A percentile compares a stretch with the other conserved stretches of the same genome.
Conservation (phyloP, 37 sponge, comb jelly and placozoan species). For the Geodia barretti region DNA sequence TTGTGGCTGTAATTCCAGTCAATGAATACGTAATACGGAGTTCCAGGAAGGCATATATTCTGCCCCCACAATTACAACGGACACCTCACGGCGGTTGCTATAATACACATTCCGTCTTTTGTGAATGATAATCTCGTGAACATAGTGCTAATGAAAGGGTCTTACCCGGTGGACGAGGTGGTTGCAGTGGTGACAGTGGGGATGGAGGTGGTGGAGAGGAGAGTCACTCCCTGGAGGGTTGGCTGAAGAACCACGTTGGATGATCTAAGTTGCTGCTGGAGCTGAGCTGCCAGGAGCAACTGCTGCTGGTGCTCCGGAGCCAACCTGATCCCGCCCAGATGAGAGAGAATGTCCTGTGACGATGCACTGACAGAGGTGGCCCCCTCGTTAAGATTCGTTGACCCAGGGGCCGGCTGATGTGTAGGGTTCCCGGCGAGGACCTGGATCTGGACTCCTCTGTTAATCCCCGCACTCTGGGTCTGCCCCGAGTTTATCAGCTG, state of each 20-base stretch:
- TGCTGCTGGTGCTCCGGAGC: slow-evolving; percentile 65
- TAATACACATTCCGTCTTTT: too few relatives aligned
- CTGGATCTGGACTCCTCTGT: background rate
- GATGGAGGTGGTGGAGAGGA: slow-evolving; percentile 23
- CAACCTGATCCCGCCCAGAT: slow-evolving; percentile 37
- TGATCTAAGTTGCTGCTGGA: slow-evolving; percentile 46
- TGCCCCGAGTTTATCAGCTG: background rate
- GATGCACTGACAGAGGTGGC: background rate
- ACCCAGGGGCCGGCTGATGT: background rate
- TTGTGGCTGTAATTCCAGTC: too few relatives aligned
- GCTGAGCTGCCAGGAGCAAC: slow-evolving; percentile 52
- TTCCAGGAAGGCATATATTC: too few relatives aligned
- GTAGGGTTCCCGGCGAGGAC: background rate
- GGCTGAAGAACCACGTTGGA: slow-evolving; percentile 43
- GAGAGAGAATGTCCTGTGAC: slow-evolving; percentile 13
- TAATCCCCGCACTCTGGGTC: background rate
- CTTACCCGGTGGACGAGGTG: background rate
- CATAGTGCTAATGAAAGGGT: background rate
- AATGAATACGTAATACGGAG: too few relatives aligned
- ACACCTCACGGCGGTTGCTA: too few relatives aligned
- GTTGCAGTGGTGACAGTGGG: background rate
- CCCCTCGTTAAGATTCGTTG: background rate
- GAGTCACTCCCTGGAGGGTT: slow-evolving; percentile 34
- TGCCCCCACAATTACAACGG: too few relatives aligned
- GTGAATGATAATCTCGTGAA: too few relatives aligned